Percentiles rank a stretch among this genome's conserved stretches.
These are phyloP conservation scores for Artemisiospiza belli DNA, from an alignment of 2,113 vertebrate species.

Conservation along the genomic window DNA sequence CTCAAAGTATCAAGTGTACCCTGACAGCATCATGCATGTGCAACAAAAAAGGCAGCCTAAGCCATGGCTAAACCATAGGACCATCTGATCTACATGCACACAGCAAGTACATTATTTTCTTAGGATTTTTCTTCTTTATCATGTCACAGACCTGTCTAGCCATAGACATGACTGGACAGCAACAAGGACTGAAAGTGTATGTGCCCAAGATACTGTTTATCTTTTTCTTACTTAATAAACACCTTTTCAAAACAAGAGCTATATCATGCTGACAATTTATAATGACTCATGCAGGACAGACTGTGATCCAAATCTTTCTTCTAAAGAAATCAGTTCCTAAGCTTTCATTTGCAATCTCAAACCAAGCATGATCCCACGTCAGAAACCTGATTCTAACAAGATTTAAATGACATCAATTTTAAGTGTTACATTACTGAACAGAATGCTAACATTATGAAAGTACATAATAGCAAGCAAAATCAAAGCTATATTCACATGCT, in stretches of 20 bases:
- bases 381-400: background rate
- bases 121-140: background rate
- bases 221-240: background rate
- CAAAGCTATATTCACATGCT: background rate
- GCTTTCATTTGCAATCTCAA: background rate
- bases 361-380: background rate
- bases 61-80: background rate
- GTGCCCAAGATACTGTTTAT: background rate
- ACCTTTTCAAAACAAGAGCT: slow-evolving; percentile 8
- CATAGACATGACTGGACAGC: background rate
- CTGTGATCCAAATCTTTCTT: background rate
- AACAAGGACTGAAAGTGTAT: background rate
- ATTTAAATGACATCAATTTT: background rate
- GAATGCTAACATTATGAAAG: background rate
- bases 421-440: background rate
- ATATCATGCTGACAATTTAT: background rate
- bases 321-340: slow-evolving; percentile 2
- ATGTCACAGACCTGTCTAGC: background rate
- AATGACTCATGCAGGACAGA: slow-evolving; percentile 32
- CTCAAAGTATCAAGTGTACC: background rate
- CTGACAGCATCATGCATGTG: background rate
- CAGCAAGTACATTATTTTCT: background rate
- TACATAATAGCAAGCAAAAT: background rate
- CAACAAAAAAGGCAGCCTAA: background rate
- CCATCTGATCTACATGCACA: background rate